Base-by-base conservation (phyloP, 2,888 invertebrate species). In the Athripsodes cinereus region DNA sequence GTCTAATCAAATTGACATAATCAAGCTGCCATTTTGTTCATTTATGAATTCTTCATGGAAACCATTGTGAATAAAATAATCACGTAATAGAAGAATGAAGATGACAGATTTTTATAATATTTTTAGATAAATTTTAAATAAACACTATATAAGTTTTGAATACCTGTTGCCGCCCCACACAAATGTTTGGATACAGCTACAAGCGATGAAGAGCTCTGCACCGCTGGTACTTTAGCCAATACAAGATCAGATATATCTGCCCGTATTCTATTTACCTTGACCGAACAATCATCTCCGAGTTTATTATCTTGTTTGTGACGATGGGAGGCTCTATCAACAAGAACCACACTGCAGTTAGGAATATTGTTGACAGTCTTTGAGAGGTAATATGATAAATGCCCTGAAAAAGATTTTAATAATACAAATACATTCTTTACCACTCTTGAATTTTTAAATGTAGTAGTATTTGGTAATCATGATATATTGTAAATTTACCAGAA, bases 181-280 rank as follows among this genome's bases (percentile, higher is more conserved):
- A 95, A 80, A 72, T 95, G 95, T 72, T 95, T 96, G 1, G 93
- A 90, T 20, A 92, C 74, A 0, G 86, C 92, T 22, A 93, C 86
- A 48, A 90, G 79, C 34, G 81, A 70, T 5, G 69, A 66, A 19
- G 73, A 74, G 6, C 71, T 68, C 3, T 75, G 71, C 60, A 82
- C 74, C 2, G 72, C 71, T 8, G 75, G 73, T 21, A 87, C 69
- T 60, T 78, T 72, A 8, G 78, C 78, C 62, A 94, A 73, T 65
- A 81, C 75, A 26, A 95, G 75, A 74, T 95, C 87, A 34, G 86
- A 85, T 66, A 95, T 90, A 70, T 94, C 93, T 0, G 88, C 90
- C 49, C 90, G 81, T 57, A 93, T 74, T 53, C 93, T 79, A 58
- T 81, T 75, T 48, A 87, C 74, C 61, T 69, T 67, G 2, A 78